These are phyloP conservation scores for Scelioninae gen. 1 DNA, from an alignment of 2,888 invertebrate species.

Conservation along the genomic window DNA sequence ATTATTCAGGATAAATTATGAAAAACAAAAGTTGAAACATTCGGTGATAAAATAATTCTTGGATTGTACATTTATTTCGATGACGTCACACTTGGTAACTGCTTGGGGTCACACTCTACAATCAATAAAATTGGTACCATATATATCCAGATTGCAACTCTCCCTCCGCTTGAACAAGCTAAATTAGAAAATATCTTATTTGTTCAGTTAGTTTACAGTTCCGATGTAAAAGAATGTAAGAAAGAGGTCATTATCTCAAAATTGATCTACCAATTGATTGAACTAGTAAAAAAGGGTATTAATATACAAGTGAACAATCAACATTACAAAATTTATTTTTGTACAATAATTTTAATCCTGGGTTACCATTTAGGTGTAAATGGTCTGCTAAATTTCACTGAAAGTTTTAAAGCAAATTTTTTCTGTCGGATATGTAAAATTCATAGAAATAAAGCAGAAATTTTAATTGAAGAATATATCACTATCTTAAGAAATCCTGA, in stretches of 20 bases:
- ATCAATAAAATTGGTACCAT: slow-evolving; percentile 36
- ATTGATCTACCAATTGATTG: no score
- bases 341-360: no score
- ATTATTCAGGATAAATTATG: slow-evolving; percentile 3
- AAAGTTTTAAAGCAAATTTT: slow-evolving; percentile 17
- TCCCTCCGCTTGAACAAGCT: slow-evolving; percentile 24
- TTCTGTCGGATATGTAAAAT: slow-evolving; percentile 8
- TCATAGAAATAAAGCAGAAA: slow-evolving; percentile 10
- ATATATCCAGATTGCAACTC: slow-evolving; percentile 40
- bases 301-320: no score
- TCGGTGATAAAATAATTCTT: slow-evolving; percentile 7
- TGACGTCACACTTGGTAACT: slow-evolving; percentile 5
- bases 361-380: no score
- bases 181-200: slow-evolving; percentile 53
- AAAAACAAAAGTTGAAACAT: background rate
- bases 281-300: no score
- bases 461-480: background rate
- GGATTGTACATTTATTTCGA: slow-evolving; percentile 14
- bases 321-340: no score
- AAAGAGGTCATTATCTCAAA: no score
- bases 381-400: slow-evolving; percentile 9
- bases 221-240: no score
- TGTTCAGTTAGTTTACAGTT: no score
- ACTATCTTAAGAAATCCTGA: background rate
- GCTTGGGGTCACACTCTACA: slow-evolving; percentile 36